Conservation (phyloP, 2,797 vertebrate species). For the Myotis planiceps region DNA sequence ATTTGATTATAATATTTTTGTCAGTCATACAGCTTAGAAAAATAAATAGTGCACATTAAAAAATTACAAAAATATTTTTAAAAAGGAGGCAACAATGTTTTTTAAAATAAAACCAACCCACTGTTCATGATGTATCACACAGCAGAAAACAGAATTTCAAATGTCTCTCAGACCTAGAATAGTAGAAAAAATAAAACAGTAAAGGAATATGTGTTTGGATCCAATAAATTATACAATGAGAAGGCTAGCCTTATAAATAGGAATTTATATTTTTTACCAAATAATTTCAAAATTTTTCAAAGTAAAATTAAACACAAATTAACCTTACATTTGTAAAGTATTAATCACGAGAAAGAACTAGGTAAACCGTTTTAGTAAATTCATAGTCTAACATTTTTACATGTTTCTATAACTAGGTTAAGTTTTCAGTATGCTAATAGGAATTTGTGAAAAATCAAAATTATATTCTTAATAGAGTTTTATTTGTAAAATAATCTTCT, state of each 20-base stretch:
- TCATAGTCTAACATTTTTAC: neutral
- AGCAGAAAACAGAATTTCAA: slow-evolving; percentile 12
- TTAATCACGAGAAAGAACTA: neutral
- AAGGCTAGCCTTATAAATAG: neutral
- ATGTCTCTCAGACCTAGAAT: neutral
- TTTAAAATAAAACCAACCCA: slow-evolving; percentile 34
- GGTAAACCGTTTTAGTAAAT: neutral
- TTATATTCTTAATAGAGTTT: neutral
- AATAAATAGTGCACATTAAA: neutral
- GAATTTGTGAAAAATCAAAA: neutral
- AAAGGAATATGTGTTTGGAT: neutral
- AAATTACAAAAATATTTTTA: slow-evolving; percentile 12
- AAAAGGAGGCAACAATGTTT: neutral
- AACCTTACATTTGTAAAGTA: neutral
- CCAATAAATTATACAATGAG: neutral
- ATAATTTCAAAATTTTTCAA: neutral
- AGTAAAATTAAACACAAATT: neutral
- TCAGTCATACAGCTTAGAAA: neutral
- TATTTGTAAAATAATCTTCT: neutral
- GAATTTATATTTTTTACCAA: neutral
- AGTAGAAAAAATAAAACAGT: neutral
- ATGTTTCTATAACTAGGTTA: neutral
- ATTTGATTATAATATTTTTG: neutral
- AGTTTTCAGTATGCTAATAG: neutral
- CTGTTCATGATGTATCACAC: neutral